Base-by-base conservation (phyloP, 2,888 invertebrate species). In the Selenia dentaria region DNA sequence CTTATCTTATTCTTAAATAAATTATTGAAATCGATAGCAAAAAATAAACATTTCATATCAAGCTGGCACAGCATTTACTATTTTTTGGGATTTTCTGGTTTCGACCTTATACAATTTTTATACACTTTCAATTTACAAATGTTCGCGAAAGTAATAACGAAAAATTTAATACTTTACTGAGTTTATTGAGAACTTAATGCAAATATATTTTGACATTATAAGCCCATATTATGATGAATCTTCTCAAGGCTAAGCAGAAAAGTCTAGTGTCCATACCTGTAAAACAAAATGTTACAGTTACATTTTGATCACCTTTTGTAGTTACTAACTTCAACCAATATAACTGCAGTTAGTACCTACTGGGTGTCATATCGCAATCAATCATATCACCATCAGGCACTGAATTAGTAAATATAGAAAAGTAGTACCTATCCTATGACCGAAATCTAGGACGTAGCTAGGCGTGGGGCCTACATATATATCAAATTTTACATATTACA, bases 181-280 rank as follows among this genome's bases (percentile, higher is more conserved):
- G 54, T 70, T 82, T 85, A 83, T 84, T 87, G 69, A 74, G 64
- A 80, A 80, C 79, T 76, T 81, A 79, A 76, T 74, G 75, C 68
- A 79, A n/a, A 70, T 70, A 74, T 69, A 36, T 22, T n/a, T 22
- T 70, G 78, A 82, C 79, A 83, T 72, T 72, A 64, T 67, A 70
- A 73, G 59, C 65, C 75, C 71, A 70, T 68, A 18, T 68, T 65
- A 67, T 57, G 52, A 58, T 57, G 55, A 55, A 61, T 62, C 63
- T 47, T 40, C 52, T 50, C 29, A 43, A 33, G 56, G 59, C 47
- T 42, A 37, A 37, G 35, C 26, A 35, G 38, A 46, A 34, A 51
- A 44, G 52, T 60, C 70, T 88, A 92, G 70, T 92, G 92, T 47
- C 92, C 92, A 68, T 92, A 92, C 68, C 92, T 92, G 85, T 31